A percentile compares a stretch with the other conserved stretches of the same genome.
These are phyloP conservation scores for Dendroctonus valens DNA, from an alignment of 1,140 invertebrate species.

Conservation along the genomic window DNA sequence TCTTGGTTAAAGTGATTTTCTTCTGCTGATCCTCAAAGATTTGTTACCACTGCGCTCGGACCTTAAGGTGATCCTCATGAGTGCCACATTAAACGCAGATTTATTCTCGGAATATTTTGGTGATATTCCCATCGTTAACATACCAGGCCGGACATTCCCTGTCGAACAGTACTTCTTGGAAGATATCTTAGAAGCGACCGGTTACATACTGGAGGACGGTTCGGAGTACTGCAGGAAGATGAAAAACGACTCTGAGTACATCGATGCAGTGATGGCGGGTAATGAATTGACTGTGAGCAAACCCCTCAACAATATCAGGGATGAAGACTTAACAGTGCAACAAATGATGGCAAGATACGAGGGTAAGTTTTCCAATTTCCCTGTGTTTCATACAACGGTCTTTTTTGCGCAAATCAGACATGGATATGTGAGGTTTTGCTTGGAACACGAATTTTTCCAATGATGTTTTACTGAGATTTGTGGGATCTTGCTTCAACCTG, in stretches of 20 bases:
- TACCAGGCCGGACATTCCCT: conserved; percentile 78
- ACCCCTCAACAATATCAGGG: conserved; percentile 62
- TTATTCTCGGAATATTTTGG: conserved; percentile 79
- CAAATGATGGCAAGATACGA: conserved; percentile 62
- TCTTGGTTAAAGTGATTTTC: conserved; percentile 66
- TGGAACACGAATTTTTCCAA: no score
- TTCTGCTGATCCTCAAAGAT: conserved; percentile 76
- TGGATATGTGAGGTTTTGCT: no score
- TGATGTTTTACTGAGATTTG: no score
- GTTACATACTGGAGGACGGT: conserved; percentile 71
- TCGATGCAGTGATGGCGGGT: conserved; percentile 57
- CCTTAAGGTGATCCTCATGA: conserved; percentile 83
- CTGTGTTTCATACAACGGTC: neutral
- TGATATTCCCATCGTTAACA: conserved; percentile 66
- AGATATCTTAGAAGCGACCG: conserved; percentile 68
- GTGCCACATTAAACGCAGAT: conserved; percentile 79
- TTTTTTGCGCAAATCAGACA: neutral
- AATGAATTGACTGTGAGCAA: conserved; percentile 57
- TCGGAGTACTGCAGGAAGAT: conserved; percentile 65
- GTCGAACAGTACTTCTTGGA: conserved; percentile 78
- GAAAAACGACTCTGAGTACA: conserved; percentile 55
- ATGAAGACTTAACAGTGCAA: conserved; percentile 66
- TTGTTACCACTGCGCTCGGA: conserved; percentile 66
- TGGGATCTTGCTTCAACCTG: no score
- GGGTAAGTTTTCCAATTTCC: conserved; percentile 46